phyloP scores from a whole-genome alignment of 2,113 vertebrate species.

The Alouatta palliata region DNA sequence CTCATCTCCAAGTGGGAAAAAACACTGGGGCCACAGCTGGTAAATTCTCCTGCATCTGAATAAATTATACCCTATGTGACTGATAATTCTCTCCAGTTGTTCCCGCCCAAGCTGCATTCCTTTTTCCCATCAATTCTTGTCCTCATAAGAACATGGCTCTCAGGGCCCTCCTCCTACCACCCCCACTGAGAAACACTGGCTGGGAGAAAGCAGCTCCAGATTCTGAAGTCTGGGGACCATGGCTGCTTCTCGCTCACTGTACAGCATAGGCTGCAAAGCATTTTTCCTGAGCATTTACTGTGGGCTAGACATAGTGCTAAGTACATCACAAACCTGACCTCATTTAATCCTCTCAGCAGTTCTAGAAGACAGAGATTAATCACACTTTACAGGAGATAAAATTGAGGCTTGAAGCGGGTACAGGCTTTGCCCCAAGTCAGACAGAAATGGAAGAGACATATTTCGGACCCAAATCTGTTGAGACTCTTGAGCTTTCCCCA shows the following conservation, averaged over 20 bases:
- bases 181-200: neutral
- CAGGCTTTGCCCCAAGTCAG: neutral
- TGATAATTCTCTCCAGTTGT: neutral
- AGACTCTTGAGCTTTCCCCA: neutral
- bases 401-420: neutral
- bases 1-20: constrained; percentile 51
- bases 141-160: neutral
- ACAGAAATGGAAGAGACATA: neutral
- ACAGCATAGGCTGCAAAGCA: neutral
- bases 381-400: neutral
- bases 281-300: neutral
- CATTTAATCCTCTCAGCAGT: neutral
- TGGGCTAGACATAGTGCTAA: neutral
- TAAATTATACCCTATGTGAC: constrained; percentile 37
- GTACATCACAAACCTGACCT: neutral
- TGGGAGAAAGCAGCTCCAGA: neutral
- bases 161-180: neutral
- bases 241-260: neutral
- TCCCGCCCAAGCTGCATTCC: neutral
- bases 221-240: neutral
- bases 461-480: neutral
- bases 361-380: neutral
- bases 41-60: constrained; percentile 23
- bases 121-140: neutral
- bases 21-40: constrained; percentile 37